Percentiles rank a stretch among this genome's conserved stretches.
Conservation (phyloP, 2,888 invertebrate species). For the Himalopsyche japonica region DNA sequence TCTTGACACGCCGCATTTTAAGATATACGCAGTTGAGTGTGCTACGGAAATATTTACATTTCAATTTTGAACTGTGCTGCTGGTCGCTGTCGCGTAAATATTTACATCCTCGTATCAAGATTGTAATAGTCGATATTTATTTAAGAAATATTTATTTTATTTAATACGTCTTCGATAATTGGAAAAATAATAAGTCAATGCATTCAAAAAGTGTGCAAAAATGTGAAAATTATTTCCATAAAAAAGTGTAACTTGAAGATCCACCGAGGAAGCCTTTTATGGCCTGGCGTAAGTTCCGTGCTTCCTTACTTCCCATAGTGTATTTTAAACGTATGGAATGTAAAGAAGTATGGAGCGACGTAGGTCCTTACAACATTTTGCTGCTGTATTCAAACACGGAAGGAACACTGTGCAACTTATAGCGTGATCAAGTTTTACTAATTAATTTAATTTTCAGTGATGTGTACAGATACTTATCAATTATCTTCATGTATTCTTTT, state of each 20-base stretch:
- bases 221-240: background rate
- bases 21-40: background rate
- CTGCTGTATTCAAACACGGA: background rate
- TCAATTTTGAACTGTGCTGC: background rate
- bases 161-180: background rate
- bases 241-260: background rate
- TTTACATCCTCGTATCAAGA: background rate
- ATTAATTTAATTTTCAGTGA: background rate
- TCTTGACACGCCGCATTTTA: background rate
- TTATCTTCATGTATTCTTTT: no score
- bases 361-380: conserved; percentile 48
- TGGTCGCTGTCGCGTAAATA: background rate
- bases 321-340: conserved; percentile 86
- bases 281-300: conserved; percentile 80
- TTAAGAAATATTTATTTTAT: background rate
- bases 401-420: background rate
- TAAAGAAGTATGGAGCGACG: conserved; percentile 94
- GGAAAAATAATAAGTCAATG: background rate
- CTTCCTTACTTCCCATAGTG: conserved; percentile 96
- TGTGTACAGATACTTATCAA: background rate
- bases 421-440: background rate
- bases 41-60: background rate
- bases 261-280: conserved; percentile 19
- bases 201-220: background rate
- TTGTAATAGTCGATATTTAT: background rate